Base-by-base conservation (phyloP, 1,140 invertebrate genomes). In the Oreohelix idahoensis region DNA sequence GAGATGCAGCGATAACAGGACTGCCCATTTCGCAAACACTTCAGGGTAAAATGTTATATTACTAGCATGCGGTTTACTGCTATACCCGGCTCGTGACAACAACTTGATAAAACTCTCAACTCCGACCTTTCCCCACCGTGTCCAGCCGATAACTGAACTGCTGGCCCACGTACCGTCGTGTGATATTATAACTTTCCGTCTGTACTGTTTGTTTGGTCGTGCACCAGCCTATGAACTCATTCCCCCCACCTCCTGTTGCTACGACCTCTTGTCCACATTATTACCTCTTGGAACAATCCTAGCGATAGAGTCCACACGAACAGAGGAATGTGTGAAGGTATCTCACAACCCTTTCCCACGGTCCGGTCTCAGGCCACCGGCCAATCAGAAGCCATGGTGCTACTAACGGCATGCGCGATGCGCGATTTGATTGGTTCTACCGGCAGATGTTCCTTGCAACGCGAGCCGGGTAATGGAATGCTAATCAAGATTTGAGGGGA, bases 401-500 rank as follows among this genome's bases (percentile, higher is more conserved):
- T 32, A 53, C 70, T 81, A 53, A 74, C 80, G 80, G 80, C 80
- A 81, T 81, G 80, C 80, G 80, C 11, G n/a, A 26, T 29, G 29
- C 63, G 80, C 69, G 23, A 23, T 49, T 20, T 69, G 69, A 81
- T 81, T 81, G 80, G 80, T 53, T 35, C 26, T 13, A 1, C 5
- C 69, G 49, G 49, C 80, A 81, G 80, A 81, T 81, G 80, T 81
- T 75, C 80, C 39, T 35, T 53, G 71, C 49, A 73, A 81, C 66
- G 63, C 69, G 80, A 73, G 80, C 49, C 42, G 23, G 26, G 70
- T 71, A n/a, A 79, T 79, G 58, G 58, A 79, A 79, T 79, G 77
- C 77, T 63, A 79, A 79, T 79, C 51, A 66, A 79, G 53, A 39
- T 38, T 36, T 13, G 53, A 35, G 35, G 5, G 51, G 58, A 36